Evolutionary conservation across 2,888 invertebrate species (phyloP), one percentile per base, ranked within the genome.

Genomic region (Cheilosia scutellata): DNA sequence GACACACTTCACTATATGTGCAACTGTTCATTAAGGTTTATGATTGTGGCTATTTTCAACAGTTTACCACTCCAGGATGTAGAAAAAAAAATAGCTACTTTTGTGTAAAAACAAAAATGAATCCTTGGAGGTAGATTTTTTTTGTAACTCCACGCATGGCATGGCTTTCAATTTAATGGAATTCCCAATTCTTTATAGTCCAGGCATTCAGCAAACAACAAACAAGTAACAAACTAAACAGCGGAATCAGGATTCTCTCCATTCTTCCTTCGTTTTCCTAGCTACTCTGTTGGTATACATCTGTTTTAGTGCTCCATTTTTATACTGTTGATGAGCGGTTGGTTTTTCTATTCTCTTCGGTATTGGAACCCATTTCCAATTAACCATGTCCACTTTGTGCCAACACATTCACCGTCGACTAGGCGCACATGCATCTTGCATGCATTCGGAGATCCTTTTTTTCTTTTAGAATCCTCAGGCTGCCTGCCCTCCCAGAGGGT

Each of bases 371-470:
- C 51, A 82, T 82, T 86, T 82, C 60, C 82, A 86, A 82, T 86
- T 82, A 82, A 77, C 66, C 63, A 68, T 68, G 76, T 80, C 86
- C 82, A 77, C 68, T 77, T 72, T 72, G 72, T 72, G 72, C 76
- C 62, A 72, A 71, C 72, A 68, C 62, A 63, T 44, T 77, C 68
- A 82, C 37, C 86, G 72, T 70, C 77, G 86, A 66, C 74, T 70
- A 57, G 62, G 51, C 13, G 55, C 40, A 62, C 16, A 42, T 72
- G 16, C 27, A 31, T 37, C 31, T 33, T 27, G 13, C 44, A 49
- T 47, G 55, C 31, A 70, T 71, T 68, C 2, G 57, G 42, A 51
- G 25, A n/a, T 42, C 11, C 33, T 37, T 37, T 63, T 49, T 70
- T 20, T 42, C 20, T 58, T 42, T 72, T 6, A 42, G n/a, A 11